Base-by-base conservation (phyloP, 2,888 invertebrate genomes). In the Heteropelma amictum region DNA sequence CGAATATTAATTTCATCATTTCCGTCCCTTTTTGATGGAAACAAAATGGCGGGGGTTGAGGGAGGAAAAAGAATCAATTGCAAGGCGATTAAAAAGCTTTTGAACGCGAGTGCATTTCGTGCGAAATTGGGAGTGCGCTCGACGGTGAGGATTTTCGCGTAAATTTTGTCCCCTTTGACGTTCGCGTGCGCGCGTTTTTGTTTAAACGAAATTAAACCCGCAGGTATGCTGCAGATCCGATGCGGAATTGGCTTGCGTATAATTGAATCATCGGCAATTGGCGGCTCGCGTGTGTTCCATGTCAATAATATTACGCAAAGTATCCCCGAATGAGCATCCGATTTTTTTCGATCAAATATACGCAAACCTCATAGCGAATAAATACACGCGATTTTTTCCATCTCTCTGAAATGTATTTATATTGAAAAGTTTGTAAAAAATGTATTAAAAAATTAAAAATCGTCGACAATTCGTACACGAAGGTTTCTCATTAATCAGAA, bases 201-300 rank as follows among this genome's bases (percentile, higher is more conserved):
- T n/a, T n/a, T n/a, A 10, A 54, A 70, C 35, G 19, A 69, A 69
- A 69, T 69, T 26, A 35, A 49, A 33, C 19, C 3, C 28, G 26
- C 17, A 51, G 42, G 58, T 8, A 28, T 49, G 49, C 40, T 58
- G 38, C n/a, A 38, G 26, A 56, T 12, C 12, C 35, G n/a, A n/a
- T n/a, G n/a, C n/a, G n/a, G n/a, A n/a, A n/a, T n/a, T n/a, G n/a
- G n/a, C n/a, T 42, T 42, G 10, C 33, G 26, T 12, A 33, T 61
- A 61, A 61, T 61, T 33, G 12, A 61, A 61, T 64, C 40, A 30
- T 64, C 30, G 17, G 19, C 35, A 64, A 64, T 77, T 80, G 72
- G 70, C 63, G 71, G 73, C 68, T 72, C 68, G 72, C 70, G 73
- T 74, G 67, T 70, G 51, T 72, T 79, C 76, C 79, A 80, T 81